phyloP scores from a whole-genome alignment of 2,888 invertebrate species.

The Heliconius ismenius region DNA sequence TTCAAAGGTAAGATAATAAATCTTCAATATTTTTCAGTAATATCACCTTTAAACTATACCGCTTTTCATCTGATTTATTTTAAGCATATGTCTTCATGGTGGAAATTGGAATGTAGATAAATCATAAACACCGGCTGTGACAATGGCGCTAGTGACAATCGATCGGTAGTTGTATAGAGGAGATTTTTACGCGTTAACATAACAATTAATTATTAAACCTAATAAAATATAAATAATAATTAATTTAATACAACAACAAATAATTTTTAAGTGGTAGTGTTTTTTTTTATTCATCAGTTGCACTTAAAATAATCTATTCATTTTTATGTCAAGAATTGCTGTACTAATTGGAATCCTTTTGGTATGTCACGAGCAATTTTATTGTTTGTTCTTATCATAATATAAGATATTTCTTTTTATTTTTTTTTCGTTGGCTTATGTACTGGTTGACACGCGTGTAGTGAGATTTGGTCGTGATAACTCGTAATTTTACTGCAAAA shows the following conservation, averaged over 20 bases:
- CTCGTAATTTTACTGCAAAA: too few species aligned
- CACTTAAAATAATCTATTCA: neutral
- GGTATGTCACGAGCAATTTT: constrained; percentile 36
- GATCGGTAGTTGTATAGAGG: constrained; percentile 37
- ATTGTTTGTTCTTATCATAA: constrained; percentile 30
- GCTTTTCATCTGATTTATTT: neutral
- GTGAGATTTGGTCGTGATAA: too few species aligned
- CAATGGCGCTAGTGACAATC: constrained; percentile 43
- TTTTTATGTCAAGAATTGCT: constrained; percentile 26
- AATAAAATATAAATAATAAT: neutral
- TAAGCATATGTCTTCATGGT: neutral
- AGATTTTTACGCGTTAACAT: constrained; percentile 21
- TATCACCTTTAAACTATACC: neutral
- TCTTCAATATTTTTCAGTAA: neutral
- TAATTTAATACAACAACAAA: neutral
- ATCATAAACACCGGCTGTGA: constrained; percentile 36
- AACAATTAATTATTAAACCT: constrained; percentile 5
- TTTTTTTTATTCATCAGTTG: neutral
- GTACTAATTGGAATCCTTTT: constrained; percentile 38
- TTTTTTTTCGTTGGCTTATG: too few species aligned
- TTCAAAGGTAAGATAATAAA: constrained; percentile 29
- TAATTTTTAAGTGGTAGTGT: neutral
- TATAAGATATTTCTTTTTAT: neutral
- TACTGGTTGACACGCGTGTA: too few species aligned
- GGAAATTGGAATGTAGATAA: constrained; percentile 18